Base-by-base conservation (phyloP, 2,797 vertebrate genomes). In the Carapus acus region DNA sequence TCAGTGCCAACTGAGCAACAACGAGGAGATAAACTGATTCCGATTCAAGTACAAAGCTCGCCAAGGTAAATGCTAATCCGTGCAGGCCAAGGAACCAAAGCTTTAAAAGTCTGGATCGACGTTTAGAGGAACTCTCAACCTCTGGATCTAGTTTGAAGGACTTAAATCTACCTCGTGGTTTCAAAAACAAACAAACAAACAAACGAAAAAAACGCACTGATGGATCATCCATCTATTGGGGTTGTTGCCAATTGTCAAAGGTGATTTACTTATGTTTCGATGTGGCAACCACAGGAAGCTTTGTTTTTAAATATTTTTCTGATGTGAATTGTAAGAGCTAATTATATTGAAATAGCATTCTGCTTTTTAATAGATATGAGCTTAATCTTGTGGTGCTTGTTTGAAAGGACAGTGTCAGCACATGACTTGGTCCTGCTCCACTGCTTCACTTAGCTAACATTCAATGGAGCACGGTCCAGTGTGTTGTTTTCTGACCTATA, bases 301-400 rank as follows among this genome's bases (percentile, higher is more conserved):
- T 23, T 18, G 47, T 18, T 48, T 1, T 11, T 2, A 47, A 49
- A 9, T 27, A 67, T 46, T 71, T 38, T 43, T 54, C 60, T 76
- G 67, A 34, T 83, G 74, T 82, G 37, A 70, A 80, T 72, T 62
- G 8, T 57, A 39, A 39, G n/a, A 37, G 24, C 31, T 45, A 54
- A 58, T 23, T 52, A 24, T 21, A 67, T 50, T 46, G 13, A 54
- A 8, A 65, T 31, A 71, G 62, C 64, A 38, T 73, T 50, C 52
- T 50, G 23, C n/a, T 71, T 78, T 82, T 66, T 67, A 77, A 80
- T 85, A 84, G 84, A 84, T 48, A 17, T 14, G 48, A 50, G 72
- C 14, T 43, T 24, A 33, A 66, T 54, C 15, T 21, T 4, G 39
- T 49, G 41, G 2, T 17, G 62, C 16, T 49, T 58, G 46, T 12